Conservation (phyloP, 2,113 vertebrate genomes). For the Petrocephalus microphthalmus region DNA sequence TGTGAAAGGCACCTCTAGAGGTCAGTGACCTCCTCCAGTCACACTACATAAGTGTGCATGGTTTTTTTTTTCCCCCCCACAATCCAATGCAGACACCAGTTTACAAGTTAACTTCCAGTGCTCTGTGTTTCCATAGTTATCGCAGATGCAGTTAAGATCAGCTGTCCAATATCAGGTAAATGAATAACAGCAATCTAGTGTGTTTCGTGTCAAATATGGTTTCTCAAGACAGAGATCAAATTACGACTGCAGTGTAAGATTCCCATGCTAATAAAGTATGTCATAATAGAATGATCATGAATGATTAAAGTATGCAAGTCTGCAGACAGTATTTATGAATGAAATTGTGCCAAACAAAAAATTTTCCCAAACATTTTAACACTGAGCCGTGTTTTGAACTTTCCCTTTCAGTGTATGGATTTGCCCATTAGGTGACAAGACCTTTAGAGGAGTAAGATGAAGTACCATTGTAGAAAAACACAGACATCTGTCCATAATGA, state of each 20-base stretch:
- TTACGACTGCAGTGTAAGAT: too few relatives aligned
- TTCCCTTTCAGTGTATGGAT: neutral
- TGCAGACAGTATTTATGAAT: neutral
- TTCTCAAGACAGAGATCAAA: neutral
- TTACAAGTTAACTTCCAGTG: neutral
- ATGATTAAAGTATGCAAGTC: neutral
- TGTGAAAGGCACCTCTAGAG: neutral
- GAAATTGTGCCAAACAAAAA: neutral
- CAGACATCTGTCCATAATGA: neutral
- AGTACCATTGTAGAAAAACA: neutral
- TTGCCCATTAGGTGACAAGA: neutral
- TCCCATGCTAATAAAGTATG: neutral
- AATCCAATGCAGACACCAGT: neutral
- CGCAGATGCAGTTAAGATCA: neutral
- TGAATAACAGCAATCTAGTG: neutral
- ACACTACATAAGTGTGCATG: neutral
- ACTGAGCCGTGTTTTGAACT: neutral
- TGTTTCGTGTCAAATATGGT: neutral
- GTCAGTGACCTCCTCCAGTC: neutral
- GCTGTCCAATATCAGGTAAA: neutral
- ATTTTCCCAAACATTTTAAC: neutral
- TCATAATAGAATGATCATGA: neutral
- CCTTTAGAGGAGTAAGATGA: neutral
- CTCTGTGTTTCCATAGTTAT: neutral
- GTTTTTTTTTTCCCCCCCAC: neutral